phyloP scores from a whole-genome alignment of 2,797 vertebrate species.

The Pyrrhura leucotis region DNA sequence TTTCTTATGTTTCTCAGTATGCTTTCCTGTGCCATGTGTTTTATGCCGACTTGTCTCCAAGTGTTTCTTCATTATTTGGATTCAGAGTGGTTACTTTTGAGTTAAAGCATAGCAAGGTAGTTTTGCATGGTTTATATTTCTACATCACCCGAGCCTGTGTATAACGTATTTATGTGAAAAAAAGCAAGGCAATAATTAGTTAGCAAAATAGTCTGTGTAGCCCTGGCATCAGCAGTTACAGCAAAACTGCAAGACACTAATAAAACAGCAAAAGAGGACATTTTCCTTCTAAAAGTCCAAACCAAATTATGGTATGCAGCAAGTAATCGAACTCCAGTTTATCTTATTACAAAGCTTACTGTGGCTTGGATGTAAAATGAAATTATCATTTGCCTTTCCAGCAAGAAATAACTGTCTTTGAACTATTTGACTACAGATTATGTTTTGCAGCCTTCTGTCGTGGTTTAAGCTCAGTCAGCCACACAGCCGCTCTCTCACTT shows the following conservation, averaged over 20 bases:
- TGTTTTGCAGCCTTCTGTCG: not conserved
- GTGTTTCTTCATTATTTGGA: not conserved
- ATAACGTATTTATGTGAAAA: not conserved
- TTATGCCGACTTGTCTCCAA: not conserved
- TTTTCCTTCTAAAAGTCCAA: not conserved
- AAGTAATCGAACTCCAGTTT: not conserved
- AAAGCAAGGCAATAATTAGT: not conserved
- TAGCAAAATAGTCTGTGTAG: not conserved
- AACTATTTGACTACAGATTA: not conserved
- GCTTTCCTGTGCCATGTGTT: not conserved
- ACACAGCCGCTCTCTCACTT: too few relatives aligned
- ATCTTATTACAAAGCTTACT: not conserved
- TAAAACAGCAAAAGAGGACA: not conserved
- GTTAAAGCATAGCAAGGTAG: not conserved
- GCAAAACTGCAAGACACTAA: not conserved
- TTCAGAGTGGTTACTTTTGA: not conserved
- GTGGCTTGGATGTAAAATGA: not conserved
- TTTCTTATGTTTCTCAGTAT: not conserved
- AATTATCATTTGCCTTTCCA: not conserved
- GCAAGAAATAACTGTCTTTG: not conserved
- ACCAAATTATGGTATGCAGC: not conserved
- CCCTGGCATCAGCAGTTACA: not conserved
- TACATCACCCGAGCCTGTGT: not conserved
- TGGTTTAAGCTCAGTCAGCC: too few relatives aligned
- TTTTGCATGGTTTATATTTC: not conserved